phyloP scores from a whole-genome alignment of 2,888 invertebrate genomes.

The Eupeodes luniger region DNA sequence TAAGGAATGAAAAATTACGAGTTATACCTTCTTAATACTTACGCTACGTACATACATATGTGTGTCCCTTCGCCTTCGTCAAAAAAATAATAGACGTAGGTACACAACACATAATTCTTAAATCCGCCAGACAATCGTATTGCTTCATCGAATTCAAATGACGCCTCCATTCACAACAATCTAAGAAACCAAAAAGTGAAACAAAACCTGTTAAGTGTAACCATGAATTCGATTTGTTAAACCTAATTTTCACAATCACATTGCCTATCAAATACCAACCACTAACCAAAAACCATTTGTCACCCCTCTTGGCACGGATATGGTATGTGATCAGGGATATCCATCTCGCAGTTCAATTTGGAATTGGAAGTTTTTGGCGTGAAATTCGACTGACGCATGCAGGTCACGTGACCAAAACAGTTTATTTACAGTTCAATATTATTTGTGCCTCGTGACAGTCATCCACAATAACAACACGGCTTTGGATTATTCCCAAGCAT shows the following conservation, averaged over 20 bases:
- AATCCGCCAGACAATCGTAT: neutral
- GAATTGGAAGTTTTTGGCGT: constrained; percentile 71
- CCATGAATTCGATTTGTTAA: constrained; percentile 73
- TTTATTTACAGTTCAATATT: constrained; percentile 79
- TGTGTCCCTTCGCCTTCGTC: too few relatives aligned
- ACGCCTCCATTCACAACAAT: constrained; percentile 8
- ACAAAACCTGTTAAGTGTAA: constrained; percentile 67
- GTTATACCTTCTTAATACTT: too few relatives aligned
- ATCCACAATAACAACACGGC: constrained; percentile 58
- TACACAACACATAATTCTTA: neutral
- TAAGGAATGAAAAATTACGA: too few relatives aligned
- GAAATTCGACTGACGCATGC: constrained; percentile 77
- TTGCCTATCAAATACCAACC: constrained; percentile 53
- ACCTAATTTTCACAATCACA: constrained; percentile 72
- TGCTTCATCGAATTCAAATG: constrained; percentile 18
- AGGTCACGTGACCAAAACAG: constrained; percentile 78
- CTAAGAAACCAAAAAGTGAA: constrained; percentile 37
- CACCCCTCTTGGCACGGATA: constrained; percentile 48
- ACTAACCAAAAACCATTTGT: constrained; percentile 60
- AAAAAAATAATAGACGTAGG: too few relatives aligned
- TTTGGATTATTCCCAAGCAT: constrained; percentile 53
- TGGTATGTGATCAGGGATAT: constrained; percentile 43
- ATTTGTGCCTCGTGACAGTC: constrained; percentile 78
- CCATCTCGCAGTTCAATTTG: constrained; percentile 52
- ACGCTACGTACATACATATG: too few relatives aligned